Percentiles rank a stretch among this genome's conserved stretches.
Evolutionary conservation across 2,113 vertebrate species (phyloP).

Genomic region (Eclectus roratus): DNA sequence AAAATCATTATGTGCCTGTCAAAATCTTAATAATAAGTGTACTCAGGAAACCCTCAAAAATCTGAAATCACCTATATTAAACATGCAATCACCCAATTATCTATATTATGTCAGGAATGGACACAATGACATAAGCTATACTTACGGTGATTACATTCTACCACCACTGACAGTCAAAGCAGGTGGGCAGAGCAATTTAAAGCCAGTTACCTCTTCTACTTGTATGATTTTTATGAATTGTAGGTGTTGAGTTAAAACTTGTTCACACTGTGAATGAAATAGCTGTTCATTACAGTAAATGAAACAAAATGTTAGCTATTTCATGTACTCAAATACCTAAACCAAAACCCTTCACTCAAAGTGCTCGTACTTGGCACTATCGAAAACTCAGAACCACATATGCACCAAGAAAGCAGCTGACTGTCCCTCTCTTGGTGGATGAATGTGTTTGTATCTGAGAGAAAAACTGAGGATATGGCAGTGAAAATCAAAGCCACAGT

Average conservation of each 20-base stretch:
- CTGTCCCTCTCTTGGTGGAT: background rate
- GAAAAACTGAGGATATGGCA: background rate
- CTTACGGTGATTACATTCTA: background rate
- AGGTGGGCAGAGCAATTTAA: background rate
- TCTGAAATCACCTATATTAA: background rate
- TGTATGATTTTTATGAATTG: background rate
- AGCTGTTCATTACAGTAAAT: background rate
- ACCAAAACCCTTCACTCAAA: background rate
- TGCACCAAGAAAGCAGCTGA: background rate
- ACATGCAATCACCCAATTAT: background rate
- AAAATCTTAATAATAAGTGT: background rate
- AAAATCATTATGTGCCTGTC: background rate
- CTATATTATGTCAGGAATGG: background rate
- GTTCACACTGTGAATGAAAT: background rate
- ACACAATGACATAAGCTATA: background rate
- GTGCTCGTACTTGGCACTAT: background rate
- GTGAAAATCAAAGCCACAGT: background rate
- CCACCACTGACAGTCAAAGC: background rate
- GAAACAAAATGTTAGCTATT: background rate
- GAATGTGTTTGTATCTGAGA: background rate
- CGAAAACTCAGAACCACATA: background rate
- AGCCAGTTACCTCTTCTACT: background rate
- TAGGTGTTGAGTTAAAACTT: background rate
- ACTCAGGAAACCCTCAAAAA: background rate
- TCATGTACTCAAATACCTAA: background rate